A percentile compares a stretch with the other conserved stretches of the same genome.
These are phyloP conservation scores for Rhagonycha fulva DNA, from an alignment of 2,888 invertebrate species.

Conservation along the genomic window DNA sequence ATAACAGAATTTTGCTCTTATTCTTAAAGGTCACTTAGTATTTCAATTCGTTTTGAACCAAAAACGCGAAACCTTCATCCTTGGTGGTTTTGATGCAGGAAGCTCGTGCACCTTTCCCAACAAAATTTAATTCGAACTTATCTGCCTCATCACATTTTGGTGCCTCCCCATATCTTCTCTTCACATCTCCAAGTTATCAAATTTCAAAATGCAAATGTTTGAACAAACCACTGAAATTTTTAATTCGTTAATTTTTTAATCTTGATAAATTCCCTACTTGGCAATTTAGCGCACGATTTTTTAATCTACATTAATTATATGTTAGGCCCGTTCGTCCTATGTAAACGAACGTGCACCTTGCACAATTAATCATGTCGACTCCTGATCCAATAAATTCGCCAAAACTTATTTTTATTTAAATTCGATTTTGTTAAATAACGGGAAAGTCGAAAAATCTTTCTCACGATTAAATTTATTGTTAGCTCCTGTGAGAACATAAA, in stretches of 20 bases:
- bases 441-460: neutral
- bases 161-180: neutral
- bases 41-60: neutral
- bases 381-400: neutral
- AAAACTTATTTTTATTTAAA: neutral
- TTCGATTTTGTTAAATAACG: neutral
- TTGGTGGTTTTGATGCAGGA: neutral
- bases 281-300: neutral
- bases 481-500: neutral
- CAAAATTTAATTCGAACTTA: neutral
- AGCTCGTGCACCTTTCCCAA: neutral
- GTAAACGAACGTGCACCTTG: neutral
- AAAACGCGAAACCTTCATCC: neutral
- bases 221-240: neutral
- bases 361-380: neutral
- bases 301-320: neutral
- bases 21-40: neutral
- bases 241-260: neutral
- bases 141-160: neutral
- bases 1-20: neutral
- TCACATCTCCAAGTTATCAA: neutral
- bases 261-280: neutral
- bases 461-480: slow-evolving; percentile 1
- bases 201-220: neutral
- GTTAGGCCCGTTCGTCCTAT: neutral